A percentile compares a stretch with the other conserved stretches of the same genome.
Conservation (phyloP, 2,888 invertebrate genomes). For the Cheilosia pagana region DNA sequence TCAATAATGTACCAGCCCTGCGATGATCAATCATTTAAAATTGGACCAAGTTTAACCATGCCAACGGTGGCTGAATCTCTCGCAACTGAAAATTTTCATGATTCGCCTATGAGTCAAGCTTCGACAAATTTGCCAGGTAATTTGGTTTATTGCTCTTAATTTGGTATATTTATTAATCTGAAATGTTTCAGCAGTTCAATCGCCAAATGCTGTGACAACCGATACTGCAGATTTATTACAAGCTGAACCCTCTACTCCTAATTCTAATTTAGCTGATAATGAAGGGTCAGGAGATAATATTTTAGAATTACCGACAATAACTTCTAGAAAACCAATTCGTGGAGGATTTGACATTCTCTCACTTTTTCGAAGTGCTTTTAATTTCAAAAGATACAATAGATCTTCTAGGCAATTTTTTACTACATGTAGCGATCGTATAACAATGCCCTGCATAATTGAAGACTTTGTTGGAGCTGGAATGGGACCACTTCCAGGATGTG, state of each 20-base stretch:
- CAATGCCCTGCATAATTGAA: slow-evolving; percentile 93
- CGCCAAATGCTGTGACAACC: neutral
- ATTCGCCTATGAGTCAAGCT: neutral
- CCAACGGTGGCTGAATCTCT: neutral
- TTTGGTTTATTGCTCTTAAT: neutral
- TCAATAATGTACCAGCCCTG: slow-evolving; percentile 91
- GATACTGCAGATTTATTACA: neutral
- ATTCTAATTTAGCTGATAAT: slow-evolving; percentile 79
- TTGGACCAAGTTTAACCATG: slow-evolving; percentile 84
- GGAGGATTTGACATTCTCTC: slow-evolving; percentile 82
- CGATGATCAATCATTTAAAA: slow-evolving; percentile 89
- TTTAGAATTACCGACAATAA: slow-evolving; percentile 58
- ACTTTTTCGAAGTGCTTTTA: slow-evolving; percentile 80
- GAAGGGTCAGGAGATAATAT: slow-evolving; percentile 85
- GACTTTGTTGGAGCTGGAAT: slow-evolving; percentile 88
- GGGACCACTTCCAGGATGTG: slow-evolving; percentile 85
- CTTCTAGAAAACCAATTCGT: slow-evolving; percentile 76
- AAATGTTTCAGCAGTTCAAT: slow-evolving; percentile 11
- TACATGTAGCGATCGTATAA: slow-evolving; percentile 88
- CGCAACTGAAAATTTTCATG: slow-evolving; percentile 6
- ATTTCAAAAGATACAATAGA: slow-evolving; percentile 66
- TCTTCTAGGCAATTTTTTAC: slow-evolving; percentile 79
- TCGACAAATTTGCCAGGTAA: slow-evolving; percentile 31
- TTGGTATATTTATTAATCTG: neutral
- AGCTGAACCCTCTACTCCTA: slow-evolving; percentile 29